Base-by-base conservation (phyloP, 2,888 invertebrate genomes). In the Andricus quercusramuli region DNA sequence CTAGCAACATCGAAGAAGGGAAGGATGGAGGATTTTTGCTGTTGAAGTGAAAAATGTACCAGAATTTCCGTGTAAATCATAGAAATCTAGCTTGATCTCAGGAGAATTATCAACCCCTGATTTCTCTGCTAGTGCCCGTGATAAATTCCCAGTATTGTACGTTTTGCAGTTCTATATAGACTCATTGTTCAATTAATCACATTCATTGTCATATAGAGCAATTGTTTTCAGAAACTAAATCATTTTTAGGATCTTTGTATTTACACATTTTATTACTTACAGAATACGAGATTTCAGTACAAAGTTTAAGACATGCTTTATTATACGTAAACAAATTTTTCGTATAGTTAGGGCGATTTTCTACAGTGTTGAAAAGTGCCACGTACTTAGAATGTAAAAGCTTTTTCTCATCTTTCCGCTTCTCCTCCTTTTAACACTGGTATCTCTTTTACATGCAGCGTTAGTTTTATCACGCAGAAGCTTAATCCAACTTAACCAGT, bases 401-500 rank as follows among this genome's bases (percentile, higher is more conserved):
- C 13, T 6, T 62, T 62, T 15, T 2, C 62, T 62, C 13, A 22
- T 62, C 0, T 62, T 62, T 25, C 15, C 25, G 25, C n/a, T 59
- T 59, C n/a, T 62, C 13, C 6, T 25, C 25, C 25, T 62, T 62
- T 25, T 25, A 62, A 25, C 4, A 25, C 25, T 62, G 15, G 62
- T 13, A 56, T 56, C 25, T 62, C 25, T 62, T 62, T 62, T 62
- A 62, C 2, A 62, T 62, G 62, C 62, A 29, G 25, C 25, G 25
- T 62, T 62, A 62, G 25, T 25, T 62, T 62, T 25, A 37, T 9
- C 37, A 62, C 62, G 62, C 25, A 59, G 9, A 59, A 59, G 56
- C 62, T 13, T 29, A 62, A 22, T n/a, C 20, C 15, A 62, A 25
- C 15, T 62, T 62, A 62, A 62, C 13, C 17, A 82, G 84, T 81